These are phyloP conservation scores for Perdita meconis DNA, from an alignment of 2,888 invertebrate species.

Conservation along the genomic window DNA sequence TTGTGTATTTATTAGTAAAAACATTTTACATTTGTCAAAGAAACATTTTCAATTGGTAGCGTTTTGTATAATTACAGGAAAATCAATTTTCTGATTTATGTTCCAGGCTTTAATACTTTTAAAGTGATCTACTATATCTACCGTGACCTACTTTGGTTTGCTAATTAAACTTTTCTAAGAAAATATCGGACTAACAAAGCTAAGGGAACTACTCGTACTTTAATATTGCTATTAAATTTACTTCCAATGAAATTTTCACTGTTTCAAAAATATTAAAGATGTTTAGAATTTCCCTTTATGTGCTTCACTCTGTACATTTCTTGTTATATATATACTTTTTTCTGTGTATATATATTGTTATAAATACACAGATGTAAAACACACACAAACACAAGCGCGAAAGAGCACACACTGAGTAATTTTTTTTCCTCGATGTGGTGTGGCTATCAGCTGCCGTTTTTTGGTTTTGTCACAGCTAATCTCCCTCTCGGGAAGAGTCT, in stretches of 20 bases:
- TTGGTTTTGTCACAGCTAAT: conserved; percentile 79
- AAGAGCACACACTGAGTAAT: conserved; percentile 73
- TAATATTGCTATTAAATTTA: no score
- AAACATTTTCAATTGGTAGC: no score
- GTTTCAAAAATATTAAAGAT: neutral
- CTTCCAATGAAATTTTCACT: neutral
- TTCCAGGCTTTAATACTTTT: no score
- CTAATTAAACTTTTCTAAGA: no score
- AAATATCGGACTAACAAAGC: no score
- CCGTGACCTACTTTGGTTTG: no score
- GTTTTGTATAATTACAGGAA: no score
- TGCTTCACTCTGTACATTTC: conserved; percentile 7
- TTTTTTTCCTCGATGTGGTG: conserved; percentile 82
- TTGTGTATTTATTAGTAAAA: no score
- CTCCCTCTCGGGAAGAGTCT: conserved; percentile 70
- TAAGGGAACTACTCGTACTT: no score
- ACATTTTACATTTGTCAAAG: no score
- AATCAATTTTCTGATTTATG: no score
- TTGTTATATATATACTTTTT: conserved; percentile 31
- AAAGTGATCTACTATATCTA: no score
- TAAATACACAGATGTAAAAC: conserved; percentile 62
- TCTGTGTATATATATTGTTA: conserved; percentile 43
- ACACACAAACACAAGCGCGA: conserved; percentile 64
- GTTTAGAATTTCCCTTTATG: neutral
- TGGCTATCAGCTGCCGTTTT: conserved; percentile 79